A percentile compares a stretch with the other conserved stretches of the same genome.
phyloP scores from a whole-genome alignment of 2,113 vertebrate genomes.

The Actinemys pallida region DNA sequence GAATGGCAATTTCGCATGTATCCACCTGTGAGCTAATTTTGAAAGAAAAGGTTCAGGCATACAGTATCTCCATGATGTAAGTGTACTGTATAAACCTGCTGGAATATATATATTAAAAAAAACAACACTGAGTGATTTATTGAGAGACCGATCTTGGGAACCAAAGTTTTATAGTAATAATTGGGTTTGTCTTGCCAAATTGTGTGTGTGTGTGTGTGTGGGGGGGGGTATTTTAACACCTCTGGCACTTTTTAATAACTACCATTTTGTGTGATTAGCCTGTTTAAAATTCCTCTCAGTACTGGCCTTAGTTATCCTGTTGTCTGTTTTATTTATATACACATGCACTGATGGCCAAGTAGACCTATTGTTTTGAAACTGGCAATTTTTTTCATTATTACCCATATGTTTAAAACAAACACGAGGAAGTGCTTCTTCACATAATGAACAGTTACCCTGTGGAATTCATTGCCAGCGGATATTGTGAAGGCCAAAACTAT shows the following conservation, averaged over 20 bases:
- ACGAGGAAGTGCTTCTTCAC: neutral
- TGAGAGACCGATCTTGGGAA: fast-evolving
- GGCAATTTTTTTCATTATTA: neutral
- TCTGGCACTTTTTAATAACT: neutral
- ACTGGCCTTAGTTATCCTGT: neutral
- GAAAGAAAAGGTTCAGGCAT: neutral
- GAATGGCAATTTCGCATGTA: neutral
- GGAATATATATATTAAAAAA: too few relatives aligned
- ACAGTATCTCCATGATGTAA: neutral
- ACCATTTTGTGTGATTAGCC: neutral
- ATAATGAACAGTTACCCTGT: neutral
- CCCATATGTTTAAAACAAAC: too few relatives aligned
- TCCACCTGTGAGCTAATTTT: neutral
- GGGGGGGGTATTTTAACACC: neutral
- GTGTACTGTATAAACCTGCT: neutral
- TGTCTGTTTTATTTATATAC: neutral
- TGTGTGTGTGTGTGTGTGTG: fast-evolving
- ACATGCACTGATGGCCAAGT: neutral
- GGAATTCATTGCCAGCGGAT: neutral
- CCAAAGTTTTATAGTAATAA: neutral
- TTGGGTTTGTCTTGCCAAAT: neutral
- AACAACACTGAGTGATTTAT: too few relatives aligned
- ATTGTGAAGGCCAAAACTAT: neutral
- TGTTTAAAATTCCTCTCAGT: neutral
- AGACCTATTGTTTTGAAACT: neutral